Evolutionary conservation across 2,113 vertebrate genomes (phyloP), one percentile per base, ranked within the genome.

Genomic region (Nerophis ophidion): DNA sequence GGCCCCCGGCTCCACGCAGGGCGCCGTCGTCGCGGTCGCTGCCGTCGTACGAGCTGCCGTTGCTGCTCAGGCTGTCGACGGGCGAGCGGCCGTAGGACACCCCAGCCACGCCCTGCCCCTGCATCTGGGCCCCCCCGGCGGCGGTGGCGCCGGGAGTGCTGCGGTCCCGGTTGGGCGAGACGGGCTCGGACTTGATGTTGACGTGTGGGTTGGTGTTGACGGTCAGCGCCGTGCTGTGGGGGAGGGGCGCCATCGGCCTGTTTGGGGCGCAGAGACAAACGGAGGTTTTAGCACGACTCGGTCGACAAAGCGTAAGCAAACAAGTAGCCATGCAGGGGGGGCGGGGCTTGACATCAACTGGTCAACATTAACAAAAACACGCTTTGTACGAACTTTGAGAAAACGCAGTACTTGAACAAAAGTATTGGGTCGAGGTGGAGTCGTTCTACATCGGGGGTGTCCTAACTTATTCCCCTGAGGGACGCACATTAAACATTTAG

Each of bases 121-220:
- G 88, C 77, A 79, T 13, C 72, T 82, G 49, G 0, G 6, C 36
- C 1, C 75, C 76, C n/a, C n/a, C n/a, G n/a, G n/a, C n/a, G 0
- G 77, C 15, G 48, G 17, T 67, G 67, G 79, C 71, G 71, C 66
- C 65, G 12, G 94, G 94, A 4, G 95, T 93, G 89, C 87, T 92
- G 67, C 93, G 90, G 54, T 96, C 96, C 0, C 94, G 93, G 81
- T 92, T 96, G 1, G 96, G 96, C 0, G 96, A 98, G 63, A 97
- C 90, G 0, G 96, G 96, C 73, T 99, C 96, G 0, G 93, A 95
- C 87, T 99, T 99, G 90, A 99, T 97, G 91, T 90, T 95, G 89
- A 99, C 79, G 81, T 92, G 90, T 62, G 92, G 92, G 85, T 92
- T 93, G 65, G 94, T 96, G 91, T 94, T 95, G 86, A 97, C 91